Percentiles rank a stretch among this genome's conserved stretches.
These are phyloP conservation scores for Tupaia tana DNA, from an alignment of 2,113 vertebrate genomes.

Conservation along the genomic window DNA sequence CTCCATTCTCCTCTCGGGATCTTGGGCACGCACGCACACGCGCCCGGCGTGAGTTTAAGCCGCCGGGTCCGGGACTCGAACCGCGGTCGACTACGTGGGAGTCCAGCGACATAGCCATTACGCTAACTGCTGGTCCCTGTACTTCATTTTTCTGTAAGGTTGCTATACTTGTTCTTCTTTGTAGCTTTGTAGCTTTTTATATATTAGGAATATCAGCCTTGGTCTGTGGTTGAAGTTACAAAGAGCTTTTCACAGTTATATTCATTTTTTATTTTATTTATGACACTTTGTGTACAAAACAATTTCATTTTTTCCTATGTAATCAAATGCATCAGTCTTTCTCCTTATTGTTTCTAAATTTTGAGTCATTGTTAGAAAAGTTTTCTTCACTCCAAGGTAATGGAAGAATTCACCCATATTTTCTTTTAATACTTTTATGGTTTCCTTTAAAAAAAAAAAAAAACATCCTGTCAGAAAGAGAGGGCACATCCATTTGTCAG, in stretches of 20 bases:
- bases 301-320: neutral
- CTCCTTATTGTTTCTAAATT: neutral
- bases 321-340: neutral
- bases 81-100: too few relatives aligned
- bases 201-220: neutral
- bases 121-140: too few relatives aligned
- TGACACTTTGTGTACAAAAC: neutral
- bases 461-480: too few relatives aligned
- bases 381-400: neutral
- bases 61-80: too few relatives aligned
- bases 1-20: too few relatives aligned
- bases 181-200: neutral
- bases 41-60: too few relatives aligned
- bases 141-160: neutral
- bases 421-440: neutral
- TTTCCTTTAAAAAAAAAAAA: neutral
- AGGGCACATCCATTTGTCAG: too few relatives aligned
- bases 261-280: constrained; percentile 21
- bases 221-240: neutral
- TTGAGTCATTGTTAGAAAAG: neutral
- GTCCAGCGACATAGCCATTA: too few relatives aligned
- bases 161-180: neutral
- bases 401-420: neutral
- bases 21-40: too few relatives aligned
- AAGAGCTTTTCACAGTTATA: neutral